Evolutionary conservation across 2,888 invertebrate species (phyloP), one percentile per base, ranked within the genome.

Genomic region (Ditula angustiorana): DNA sequence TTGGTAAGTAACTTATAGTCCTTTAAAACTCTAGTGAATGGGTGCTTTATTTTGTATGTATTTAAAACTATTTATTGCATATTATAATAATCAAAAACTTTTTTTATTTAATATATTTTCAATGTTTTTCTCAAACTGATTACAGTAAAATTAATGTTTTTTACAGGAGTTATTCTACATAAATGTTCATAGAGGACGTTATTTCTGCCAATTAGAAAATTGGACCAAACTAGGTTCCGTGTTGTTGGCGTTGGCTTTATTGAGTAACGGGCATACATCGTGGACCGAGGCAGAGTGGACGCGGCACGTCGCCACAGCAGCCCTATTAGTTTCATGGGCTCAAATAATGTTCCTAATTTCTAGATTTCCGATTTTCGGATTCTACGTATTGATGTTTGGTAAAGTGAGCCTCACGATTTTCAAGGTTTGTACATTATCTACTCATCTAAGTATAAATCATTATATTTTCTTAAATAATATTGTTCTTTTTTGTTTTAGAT

Each of bases 331-430:
- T 24, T 74, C 82, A 1, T 88, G 87, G 87, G 75, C 81, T 0
- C 83, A 87, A 68, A 73, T 87, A 46, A 83, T 85, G 73, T 81
- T 86, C 59, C 72, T 86, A n/a, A 71, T 84, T 2, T 83, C 86
- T 0, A 74, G 85, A 16, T 80, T 84, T 63, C 86, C 85, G 11
- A 75, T 74, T 23, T 82, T 80, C 71, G 87, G 86, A 5, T 82
- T 81, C 62, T 83, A 83, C 72, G 81, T 86, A n/a, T 79, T 85
- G 30, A 87, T 88, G 85, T 87, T 87, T 67, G 78, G 79, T 46
- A 80, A 80, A 57, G 87, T 87, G n/a, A 80, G 85, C 2, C 69
- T 71, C 13, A 82, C 83, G 66, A 79, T 85, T 30, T 65, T 84
- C 28, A 85, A 83, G 62, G 62, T 62, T 23, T 8, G 46, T 35